Percentiles rank a stretch among this genome's conserved stretches.
Conservation (phyloP, 2,797 vertebrate genomes). For the Parambassis ranga region DNA sequence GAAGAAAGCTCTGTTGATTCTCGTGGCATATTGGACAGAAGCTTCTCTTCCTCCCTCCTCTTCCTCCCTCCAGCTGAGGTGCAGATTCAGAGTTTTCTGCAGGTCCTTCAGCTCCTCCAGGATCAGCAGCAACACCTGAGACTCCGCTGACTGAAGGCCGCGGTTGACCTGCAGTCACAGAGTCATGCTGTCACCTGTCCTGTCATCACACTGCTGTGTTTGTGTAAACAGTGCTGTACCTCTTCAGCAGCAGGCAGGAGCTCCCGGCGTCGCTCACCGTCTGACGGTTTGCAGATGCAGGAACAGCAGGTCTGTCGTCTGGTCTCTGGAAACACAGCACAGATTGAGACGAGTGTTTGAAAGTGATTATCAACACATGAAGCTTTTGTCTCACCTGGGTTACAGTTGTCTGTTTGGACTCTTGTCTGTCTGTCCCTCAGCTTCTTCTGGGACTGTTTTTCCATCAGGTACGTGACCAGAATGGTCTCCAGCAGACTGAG, state of each 20-base stretch:
- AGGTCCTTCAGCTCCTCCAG: constrained; percentile 62
- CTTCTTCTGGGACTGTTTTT: constrained; percentile 36
- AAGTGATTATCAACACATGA: no score
- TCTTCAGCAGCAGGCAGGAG: constrained; percentile 30
- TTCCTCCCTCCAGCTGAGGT: not conserved
- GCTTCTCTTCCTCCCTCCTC: not conserved
- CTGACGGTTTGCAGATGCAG: constrained; percentile 8
- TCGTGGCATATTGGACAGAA: constrained; percentile 37
- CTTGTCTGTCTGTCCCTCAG: not conserved
- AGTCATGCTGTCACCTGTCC: not conserved
- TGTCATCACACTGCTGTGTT: not conserved
- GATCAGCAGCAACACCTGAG: constrained; percentile 48
- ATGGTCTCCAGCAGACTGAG: constrained; percentile 82
- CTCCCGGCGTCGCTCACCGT: constrained; percentile 26
- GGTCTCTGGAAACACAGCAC: constrained; percentile 59
- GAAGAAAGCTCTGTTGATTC: constrained; percentile 65
- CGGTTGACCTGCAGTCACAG: constrained; percentile 38
- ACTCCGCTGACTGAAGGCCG: constrained; percentile 17
- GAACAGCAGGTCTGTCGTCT: constrained; percentile 4
- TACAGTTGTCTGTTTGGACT: not conserved
- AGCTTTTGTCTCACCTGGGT: constrained; percentile 18
- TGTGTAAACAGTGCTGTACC: constrained; percentile 25
- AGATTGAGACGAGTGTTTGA: no score
- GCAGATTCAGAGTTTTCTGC: constrained; percentile 24
- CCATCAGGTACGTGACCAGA: constrained; percentile 74